Evolutionary conservation across 2,888 invertebrate species (phyloP), one percentile per base, ranked within the genome.

Genomic region (Orthosia gracilis): DNA sequence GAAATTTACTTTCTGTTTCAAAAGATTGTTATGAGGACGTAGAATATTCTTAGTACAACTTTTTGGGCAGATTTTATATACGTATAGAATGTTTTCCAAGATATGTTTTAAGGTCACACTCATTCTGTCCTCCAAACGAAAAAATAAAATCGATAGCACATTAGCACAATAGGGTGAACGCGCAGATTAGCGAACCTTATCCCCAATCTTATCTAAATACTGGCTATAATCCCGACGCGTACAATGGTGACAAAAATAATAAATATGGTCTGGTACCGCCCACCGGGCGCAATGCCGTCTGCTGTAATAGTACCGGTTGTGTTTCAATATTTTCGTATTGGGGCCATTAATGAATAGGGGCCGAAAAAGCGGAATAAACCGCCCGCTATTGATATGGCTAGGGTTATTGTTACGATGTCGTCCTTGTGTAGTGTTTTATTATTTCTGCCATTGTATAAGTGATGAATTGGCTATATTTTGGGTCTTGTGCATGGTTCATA

Each of bases 171-270:
- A 89, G 89, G 87, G 88, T 89, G 89, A 91, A 93, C 93, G 88
- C 90, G 89, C 91, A 94, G 96, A 96, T 96, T 96, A 96, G 93
- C 90, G 87, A 87, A 88, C 94, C 88, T 95, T 96, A 96, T 96
- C 96, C 96, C 95, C 96, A 96, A 96, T 96, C 96, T 93, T 94
- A 96, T 96, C 96, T 96, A 96, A 96, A 96, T 95, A 95, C 95
- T 92, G 88, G 90, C 92, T 93, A 92, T 96, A 95, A 96, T 94
- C 95, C 95, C 88, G 67, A 82, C 89, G 85, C 85, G 92, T 91
- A 96, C 96, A 96, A 93, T 92, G 93, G 96, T 94, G 96, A 96
- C 96, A 95, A 95, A 96, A 96, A 96, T 96, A 96, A 96, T 96
- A 96, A 96, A 96, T 96, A 96, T 92, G 89, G 92, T 91, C 58